Conservation (phyloP, 2,113 vertebrate species). For the Panthera leo region DNA sequence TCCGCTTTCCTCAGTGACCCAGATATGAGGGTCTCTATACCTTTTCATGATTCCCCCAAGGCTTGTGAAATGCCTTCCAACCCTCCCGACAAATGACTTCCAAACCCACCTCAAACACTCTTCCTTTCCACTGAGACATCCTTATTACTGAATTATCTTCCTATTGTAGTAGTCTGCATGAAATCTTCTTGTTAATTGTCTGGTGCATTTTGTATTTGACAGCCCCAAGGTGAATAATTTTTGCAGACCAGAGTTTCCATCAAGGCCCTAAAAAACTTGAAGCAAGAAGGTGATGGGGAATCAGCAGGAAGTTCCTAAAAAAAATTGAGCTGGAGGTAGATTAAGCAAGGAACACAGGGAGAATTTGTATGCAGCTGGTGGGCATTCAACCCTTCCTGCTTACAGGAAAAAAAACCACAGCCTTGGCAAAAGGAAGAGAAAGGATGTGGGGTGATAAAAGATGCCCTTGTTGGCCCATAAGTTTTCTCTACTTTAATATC, state of each 20-base stretch:
- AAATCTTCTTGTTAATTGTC: not conserved
- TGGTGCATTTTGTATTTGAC: constrained; percentile 2
- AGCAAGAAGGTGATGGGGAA: constrained; percentile 26
- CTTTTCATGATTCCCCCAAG: not conserved
- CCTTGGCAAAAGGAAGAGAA: not conserved
- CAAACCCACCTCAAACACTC: not conserved
- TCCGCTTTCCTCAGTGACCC: not conserved
- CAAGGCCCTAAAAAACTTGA: constrained; percentile 26
- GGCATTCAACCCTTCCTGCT: not conserved
- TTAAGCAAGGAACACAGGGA: constrained; percentile 49
- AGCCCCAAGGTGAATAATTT: not conserved
- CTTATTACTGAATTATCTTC: not conserved
- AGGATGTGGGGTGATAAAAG: not conserved
- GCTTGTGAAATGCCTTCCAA: not conserved
- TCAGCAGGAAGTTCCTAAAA: constrained; percentile 33
- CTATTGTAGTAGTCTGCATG: not conserved
- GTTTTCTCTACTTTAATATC: constrained; percentile 27
- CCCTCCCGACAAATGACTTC: not conserved
- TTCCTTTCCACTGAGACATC: not conserved
- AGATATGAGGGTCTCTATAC: not conserved
- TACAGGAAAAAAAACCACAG: not conserved
- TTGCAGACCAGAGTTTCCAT: not conserved
- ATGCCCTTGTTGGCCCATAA: not conserved
- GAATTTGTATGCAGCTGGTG: constrained; percentile 65
- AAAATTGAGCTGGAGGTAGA: constrained; percentile 65